Evolutionary conservation across 2,797 vertebrate genomes (phyloP), one percentile per base, ranked within the genome.

Genomic region (Discoglossus pictus): DNA sequence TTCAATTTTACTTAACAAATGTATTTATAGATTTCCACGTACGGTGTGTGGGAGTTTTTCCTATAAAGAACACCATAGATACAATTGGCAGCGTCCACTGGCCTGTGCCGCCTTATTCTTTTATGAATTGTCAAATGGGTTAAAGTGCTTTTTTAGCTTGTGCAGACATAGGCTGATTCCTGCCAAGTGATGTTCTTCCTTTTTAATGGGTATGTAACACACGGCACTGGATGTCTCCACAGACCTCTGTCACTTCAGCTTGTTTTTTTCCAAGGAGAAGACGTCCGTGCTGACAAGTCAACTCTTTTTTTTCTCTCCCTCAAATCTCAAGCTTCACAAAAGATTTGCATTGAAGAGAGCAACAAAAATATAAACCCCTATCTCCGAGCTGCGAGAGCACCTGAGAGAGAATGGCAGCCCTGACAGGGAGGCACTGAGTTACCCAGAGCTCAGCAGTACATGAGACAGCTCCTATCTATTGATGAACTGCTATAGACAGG

Each of bases 221-320:
- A 51, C 38, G 54, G 51, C 17, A 35, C 21, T 40, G 44, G 35
- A 67, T 59, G 54, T 69, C 40, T 55, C 58, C 40, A 20, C 40
- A 54, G 66, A 68, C 48, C 65, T 53, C 27, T 61, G 65, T 68
- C 66, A 68, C 16, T 68, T 53, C 24, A 54, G 20, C 58, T 68
- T 46, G 31, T 35, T 25, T 38, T n/a, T 36, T 68, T 46, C 58
- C 27, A 62, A 69, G 21, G 54, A 62, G 47, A 44, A 61, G 21
- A n/a, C 15, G 21, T 47, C 42, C 7, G 16, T 27, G 42, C 59
- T 62, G 66, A 61, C 66, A 69, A 54, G 50, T 47, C 31, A 55
- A 62, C 42, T 61, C 27, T 54, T 21, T 21, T 50, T 58, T n/a
- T n/a, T n/a, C n/a, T n/a, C n/a, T n/a, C n/a, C n/a, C n/a, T 53